Evolutionary conservation across 2,113 vertebrate genomes (phyloP).

Genomic region (Dendrocopos noguchii): DNA sequence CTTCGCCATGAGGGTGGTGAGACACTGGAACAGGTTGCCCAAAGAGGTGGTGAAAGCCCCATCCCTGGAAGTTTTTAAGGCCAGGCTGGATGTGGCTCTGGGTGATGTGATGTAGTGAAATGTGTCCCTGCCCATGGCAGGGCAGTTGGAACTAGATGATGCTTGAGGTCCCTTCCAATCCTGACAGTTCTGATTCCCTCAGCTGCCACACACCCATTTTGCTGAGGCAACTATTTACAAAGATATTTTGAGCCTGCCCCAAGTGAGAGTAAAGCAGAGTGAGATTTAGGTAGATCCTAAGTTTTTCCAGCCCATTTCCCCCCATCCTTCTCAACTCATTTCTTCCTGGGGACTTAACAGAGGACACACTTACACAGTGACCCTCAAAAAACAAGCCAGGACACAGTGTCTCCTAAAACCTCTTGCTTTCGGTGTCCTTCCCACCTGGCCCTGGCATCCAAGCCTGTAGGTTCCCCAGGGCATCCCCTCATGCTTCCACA

Average conservation of each 20-base stretch:
- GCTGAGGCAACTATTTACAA: neutral
- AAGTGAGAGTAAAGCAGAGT: neutral
- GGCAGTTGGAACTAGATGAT: too few relatives aligned
- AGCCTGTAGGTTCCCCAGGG: neutral
- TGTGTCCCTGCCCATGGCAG: too few relatives aligned
- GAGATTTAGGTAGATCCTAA: neutral
- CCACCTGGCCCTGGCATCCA: neutral
- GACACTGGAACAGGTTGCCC: too few relatives aligned
- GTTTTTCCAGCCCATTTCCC: too few relatives aligned
- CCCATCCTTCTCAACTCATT: too few relatives aligned
- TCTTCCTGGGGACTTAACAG: neutral
- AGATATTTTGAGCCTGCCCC: neutral
- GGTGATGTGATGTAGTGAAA: too few relatives aligned
- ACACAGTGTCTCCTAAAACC: neutral
- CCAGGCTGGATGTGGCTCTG: too few relatives aligned
- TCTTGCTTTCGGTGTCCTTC: neutral
- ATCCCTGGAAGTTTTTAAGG: too few relatives aligned
- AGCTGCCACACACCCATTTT: neutral
- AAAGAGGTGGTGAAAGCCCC: too few relatives aligned
- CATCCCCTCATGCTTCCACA: neutral
- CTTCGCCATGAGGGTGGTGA: too few relatives aligned
- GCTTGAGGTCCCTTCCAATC: too few relatives aligned
- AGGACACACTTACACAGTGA: neutral
- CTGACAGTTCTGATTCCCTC: neutral
- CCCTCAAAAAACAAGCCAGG: neutral